A percentile compares a stretch with the other conserved stretches of the same genome.
Evolutionary conservation across 2,888 invertebrate species (phyloP).

Genomic region (Cheilosia soror): DNA sequence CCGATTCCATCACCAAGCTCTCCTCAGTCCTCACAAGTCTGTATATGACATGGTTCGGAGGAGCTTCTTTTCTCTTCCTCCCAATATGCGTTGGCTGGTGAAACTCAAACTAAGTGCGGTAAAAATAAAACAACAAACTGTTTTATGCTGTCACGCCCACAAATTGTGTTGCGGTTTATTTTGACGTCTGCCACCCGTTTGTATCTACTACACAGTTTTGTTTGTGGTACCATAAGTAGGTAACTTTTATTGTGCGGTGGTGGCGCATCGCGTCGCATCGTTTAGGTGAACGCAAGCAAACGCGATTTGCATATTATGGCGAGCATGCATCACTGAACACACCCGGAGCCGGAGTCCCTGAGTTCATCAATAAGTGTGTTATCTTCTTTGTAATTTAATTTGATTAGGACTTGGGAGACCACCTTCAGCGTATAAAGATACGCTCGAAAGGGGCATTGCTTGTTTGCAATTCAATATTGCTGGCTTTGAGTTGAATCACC

Average conservation of each 20-base stretch:
- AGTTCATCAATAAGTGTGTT: conserved; percentile 67
- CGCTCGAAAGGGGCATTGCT: conserved; percentile 20
- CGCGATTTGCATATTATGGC: conserved; percentile 66
- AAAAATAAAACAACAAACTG: conserved; percentile 53
- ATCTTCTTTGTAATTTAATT: conserved; percentile 73
- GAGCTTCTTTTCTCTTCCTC: conserved; percentile 63
- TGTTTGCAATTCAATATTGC: conserved; percentile 36
- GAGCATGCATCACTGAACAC: conserved; percentile 70
- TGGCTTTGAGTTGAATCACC: conserved; percentile 66
- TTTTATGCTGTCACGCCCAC: conserved; percentile 74
- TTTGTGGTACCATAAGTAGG: conserved; percentile 12
- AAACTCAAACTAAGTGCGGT: conserved; percentile 65
- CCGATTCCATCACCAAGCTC: conserved; percentile 49
- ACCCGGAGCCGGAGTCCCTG: conserved; percentile 61
- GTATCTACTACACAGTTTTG: conserved; percentile 18
- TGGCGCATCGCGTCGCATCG: conserved; percentile 22
- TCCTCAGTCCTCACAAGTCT: conserved; percentile 15
- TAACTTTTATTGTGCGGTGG: conserved; percentile 31
- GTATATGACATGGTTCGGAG: conserved; percentile 63
- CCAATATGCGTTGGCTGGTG: conserved; percentile 21
- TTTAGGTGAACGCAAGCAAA: conserved; percentile 49
- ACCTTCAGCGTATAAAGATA: conserved; percentile 38
- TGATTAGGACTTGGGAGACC: conserved; percentile 59
- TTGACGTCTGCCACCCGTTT: conserved; percentile 63
- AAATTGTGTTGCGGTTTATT: conserved; percentile 72